A percentile compares a stretch with the other conserved stretches of the same genome.
phyloP scores from a whole-genome alignment of 2,113 vertebrate genomes.

The Galeopterus variegatus region DNA sequence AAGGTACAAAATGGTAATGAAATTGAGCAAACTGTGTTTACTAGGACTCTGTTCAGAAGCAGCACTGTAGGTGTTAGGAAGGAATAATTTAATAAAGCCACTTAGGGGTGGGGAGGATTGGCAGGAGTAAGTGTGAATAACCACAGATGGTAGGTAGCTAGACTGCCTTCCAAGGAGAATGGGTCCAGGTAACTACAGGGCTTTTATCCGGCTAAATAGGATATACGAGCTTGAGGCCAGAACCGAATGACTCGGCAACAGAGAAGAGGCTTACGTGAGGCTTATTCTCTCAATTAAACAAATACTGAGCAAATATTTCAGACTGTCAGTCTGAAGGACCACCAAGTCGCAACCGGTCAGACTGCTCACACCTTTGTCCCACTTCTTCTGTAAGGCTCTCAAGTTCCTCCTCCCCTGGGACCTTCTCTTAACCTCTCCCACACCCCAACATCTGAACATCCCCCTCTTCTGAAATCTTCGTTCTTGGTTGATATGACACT shows the following conservation, averaged over 20 bases:
- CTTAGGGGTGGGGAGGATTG: constrained; percentile 51
- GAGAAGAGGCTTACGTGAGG: neutral
- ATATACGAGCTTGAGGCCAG: neutral
- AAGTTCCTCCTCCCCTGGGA: neutral
- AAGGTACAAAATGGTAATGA: constrained; percentile 54
- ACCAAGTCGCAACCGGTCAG: neutral
- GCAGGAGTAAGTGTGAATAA: constrained; percentile 65
- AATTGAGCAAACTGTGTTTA: constrained; percentile 74
- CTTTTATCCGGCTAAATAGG: constrained; percentile 63
- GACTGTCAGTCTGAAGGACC: neutral
- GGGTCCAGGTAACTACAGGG: constrained; percentile 53
- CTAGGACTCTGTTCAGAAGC: constrained; percentile 70
- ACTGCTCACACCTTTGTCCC: neutral
- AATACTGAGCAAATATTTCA: constrained; percentile 57
- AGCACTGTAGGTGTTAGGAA: constrained; percentile 68
- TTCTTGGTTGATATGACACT: neutral
- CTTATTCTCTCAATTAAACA: constrained; percentile 30
- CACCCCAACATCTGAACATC: no score
- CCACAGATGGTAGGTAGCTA: constrained; percentile 66
- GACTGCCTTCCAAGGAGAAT: constrained; percentile 51
- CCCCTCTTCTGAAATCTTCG: neutral
- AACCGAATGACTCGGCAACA: constrained; percentile 40
- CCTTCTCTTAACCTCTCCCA: neutral
- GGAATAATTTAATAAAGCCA: constrained; percentile 78
- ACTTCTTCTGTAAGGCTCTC: neutral